A percentile compares a stretch with the other conserved stretches of the same genome.
phyloP scores from a whole-genome alignment of 2,113 vertebrate genomes.

The Colistium nudipinnis region DNA sequence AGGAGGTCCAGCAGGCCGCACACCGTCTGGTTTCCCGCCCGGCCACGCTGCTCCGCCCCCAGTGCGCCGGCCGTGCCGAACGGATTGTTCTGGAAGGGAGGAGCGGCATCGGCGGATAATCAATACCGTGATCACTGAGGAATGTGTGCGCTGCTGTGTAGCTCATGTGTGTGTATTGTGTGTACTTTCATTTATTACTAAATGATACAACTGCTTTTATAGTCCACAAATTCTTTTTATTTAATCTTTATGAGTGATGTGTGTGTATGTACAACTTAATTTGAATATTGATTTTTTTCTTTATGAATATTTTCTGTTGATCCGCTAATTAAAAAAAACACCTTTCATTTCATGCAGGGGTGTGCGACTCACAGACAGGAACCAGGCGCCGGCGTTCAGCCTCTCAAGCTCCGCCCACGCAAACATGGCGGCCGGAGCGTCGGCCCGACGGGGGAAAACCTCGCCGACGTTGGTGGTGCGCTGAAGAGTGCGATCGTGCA shows the following conservation, averaged over 20 bases:
- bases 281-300: no score
- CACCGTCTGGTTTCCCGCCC: conserved; percentile 82
- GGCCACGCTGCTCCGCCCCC: conserved; percentile 66
- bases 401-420: conserved; percentile 83
- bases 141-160: not conserved
- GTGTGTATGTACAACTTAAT: no score
- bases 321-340: no score
- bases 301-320: no score
- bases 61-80: conserved; percentile 79
- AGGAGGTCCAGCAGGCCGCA: conserved; percentile 83
- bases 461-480: conserved; percentile 88
- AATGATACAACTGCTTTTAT: no score
- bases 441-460: conserved; percentile 78
- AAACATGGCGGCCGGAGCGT: conserved; percentile 73
- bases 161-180: not conserved
- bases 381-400: conserved; percentile 91
- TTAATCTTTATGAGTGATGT: not conserved
- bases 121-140: conserved; percentile 1
- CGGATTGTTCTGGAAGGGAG: conserved; percentile 77
- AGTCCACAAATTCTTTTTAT: no score
- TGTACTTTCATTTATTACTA: no score
- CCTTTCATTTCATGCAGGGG: no score
- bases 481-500: conserved; percentile 89
- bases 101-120: conserved; percentile 23
- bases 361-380: conserved; percentile 83